These are phyloP conservation scores for Anoplolepis gracilipes DNA, from an alignment of 1,140 invertebrate genomes.

Conservation along the genomic window DNA sequence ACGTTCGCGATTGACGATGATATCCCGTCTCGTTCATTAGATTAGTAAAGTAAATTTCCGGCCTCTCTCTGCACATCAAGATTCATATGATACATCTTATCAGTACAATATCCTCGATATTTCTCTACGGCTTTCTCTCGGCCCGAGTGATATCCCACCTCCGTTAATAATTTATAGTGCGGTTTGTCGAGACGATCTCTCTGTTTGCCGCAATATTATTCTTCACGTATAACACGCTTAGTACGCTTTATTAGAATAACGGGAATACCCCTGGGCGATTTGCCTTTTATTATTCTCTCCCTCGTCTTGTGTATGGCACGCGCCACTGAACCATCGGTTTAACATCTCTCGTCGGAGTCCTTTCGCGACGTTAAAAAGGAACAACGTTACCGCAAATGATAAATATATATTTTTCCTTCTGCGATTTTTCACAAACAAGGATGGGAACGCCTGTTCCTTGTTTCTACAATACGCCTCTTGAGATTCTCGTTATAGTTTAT, in stretches of 20 bases:
- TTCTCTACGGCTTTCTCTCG: slow-evolving; percentile 16
- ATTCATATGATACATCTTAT: slow-evolving; percentile 5
- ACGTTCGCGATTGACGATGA: not conserved
- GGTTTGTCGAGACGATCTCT: not conserved
- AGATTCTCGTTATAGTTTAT: not conserved
- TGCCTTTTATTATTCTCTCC: not conserved
- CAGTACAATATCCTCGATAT: slow-evolving; percentile 31
- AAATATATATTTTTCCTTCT: not conserved
- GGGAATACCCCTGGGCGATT: not conserved
- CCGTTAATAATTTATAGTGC: slow-evolving; percentile 20
- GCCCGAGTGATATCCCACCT: not conserved
- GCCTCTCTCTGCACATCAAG: not conserved
- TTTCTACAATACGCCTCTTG: not conserved
- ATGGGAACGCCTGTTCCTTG: not conserved
- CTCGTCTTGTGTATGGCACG: slow-evolving; percentile 2
- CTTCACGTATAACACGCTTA: not conserved
- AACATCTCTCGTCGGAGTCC: not conserved
- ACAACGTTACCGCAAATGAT: not conserved
- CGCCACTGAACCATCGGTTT: slow-evolving; percentile 1
- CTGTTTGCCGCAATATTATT: not conserved
- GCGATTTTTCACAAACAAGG: not conserved
- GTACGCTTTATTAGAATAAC: slow-evolving; percentile 19
- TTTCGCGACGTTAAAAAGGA: not conserved
- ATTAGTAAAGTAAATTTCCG: not conserved
- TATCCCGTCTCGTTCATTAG: not conserved